Base-by-base conservation (phyloP, 2,888 invertebrate genomes). In the Biston stratarius region DNA sequence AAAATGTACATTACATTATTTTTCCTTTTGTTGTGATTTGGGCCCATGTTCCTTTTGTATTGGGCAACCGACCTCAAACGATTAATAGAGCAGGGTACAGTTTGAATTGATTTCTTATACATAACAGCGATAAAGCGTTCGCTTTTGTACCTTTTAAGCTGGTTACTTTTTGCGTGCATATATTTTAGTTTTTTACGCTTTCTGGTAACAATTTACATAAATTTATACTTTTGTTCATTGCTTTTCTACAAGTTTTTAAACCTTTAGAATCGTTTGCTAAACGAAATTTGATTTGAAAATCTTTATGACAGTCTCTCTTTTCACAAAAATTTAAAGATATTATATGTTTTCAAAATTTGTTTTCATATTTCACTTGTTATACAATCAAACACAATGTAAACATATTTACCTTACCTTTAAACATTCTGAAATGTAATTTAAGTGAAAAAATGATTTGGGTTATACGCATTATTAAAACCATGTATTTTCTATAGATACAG, bases 361-460 rank as follows among this genome's bases (percentile, higher is more conserved):
- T 10, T 0, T 0, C n/a, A 24, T 49, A 34, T 33, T 24, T 49
- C 11, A 33, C 11, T 8, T 34, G 6, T 24, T 15, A 5, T 34
- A 6, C 6, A 24, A 24, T 24, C 3, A 24, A 1, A 24, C 2
- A 49, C 5, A 34, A n/a, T 15, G 34, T 49, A 34, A 34, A 34
- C 6, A 48, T 5, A 24, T 11, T n/a, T 34, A n/a, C 24, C 3
- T 24, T 24, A 24, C 40, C 10, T 56, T 49, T 49, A 52, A 11
- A 40, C 47, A 48, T 24, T 61, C 40, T 47, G 40, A 44, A 52
- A 14, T 45, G 40, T 12, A 15, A 55, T 44, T 52, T 61, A 40
- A 47, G 53, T 42, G 61, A 51, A 59, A 59, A 59, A 38, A 9
- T 36, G 36, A 24, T 47, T 12, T 15, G 5, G 5, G 40, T 6